Base-by-base conservation (phyloP, 2,113 vertebrate genomes). In the Typhlomys cinereus region DNA sequence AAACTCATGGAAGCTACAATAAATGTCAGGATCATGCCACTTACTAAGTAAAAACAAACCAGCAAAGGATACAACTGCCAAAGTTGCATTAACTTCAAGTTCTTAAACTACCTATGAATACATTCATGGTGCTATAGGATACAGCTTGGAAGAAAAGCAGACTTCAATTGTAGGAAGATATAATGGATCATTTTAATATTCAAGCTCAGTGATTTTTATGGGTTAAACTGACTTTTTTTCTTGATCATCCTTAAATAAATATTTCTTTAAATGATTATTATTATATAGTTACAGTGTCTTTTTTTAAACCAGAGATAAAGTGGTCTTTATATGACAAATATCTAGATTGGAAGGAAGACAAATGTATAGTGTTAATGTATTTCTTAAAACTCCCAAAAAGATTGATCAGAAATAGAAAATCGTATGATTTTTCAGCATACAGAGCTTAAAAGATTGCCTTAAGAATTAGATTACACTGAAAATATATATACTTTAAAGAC, bases 11-110 rank as follows among this genome's bases (percentile, higher is more conserved):
- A 93, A 91, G 20, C 4, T 34, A 36, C 31, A 15, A 46, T 41
- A 89, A 87, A 29, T 46, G 29, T 2, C 50, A 91, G n/a, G 15
- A 73, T 90, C 39, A 84, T 41, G 54, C 29, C 41, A 85, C 7
- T 69, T 76, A 83, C 21, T 69, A 44, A 95, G 61, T 62, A 54
- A 85, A 90, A 64, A n/a, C 7, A 87, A 92, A 78, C 17, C 62
- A 76, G 14, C 13, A 7, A 62, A 75, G 36, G 34, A 76, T 34
- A 92, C 12, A 76, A 59, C 13, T 15, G 25, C 8, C 70, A 9
- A 89, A 80, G 31, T 71, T 66, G 50, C n/a, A 13, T 67, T 52
- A 87, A 84, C 5, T 78, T 79, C 48, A 31, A 59, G 1, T 71
- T 86, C n/a, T 61, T 88, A 31, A 90, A 61, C 41, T 57, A 15